Base-by-base conservation (phyloP, 1,140 invertebrate species). In the Bombus vancouverensis region DNA sequence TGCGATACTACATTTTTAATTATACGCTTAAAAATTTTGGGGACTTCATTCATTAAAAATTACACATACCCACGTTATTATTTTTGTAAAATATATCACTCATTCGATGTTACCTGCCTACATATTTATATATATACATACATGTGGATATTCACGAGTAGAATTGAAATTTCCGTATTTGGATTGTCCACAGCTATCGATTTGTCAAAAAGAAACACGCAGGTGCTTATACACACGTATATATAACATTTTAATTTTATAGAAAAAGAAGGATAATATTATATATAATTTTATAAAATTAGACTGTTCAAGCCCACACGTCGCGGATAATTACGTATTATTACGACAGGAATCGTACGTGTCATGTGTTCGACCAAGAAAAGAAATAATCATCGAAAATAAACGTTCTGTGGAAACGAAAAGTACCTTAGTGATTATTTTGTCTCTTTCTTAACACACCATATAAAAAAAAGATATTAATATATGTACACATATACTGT, bases 381-480 rank as follows among this genome's bases (percentile, higher is more conserved):
- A 87, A 86, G 89, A 87, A 92, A 90, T 92, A 90, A 89, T 78
- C 76, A 92, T 91, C 77, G 74, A 59, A 93, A 93, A 94, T 93
- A 94, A 93, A 94, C 89, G 86, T 87, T 92, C 88, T 93, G 53
- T 92, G 85, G 91, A 93, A 93, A 93, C 78, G 91, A 93, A 93
- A 92, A 77, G 88, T 92, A 92, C 91, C 89, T 93, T 93, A 93
- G 90, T 94, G 87, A 91, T 93, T 92, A 94, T 92, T 93, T 94
- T 93, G 93, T 93, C 93, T 92, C 88, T 91, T 87, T 92, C 87
- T 92, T 92, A 91, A 93, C 89, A 87, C 89, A 42, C 72, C 34
- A 87, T 70, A 78, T 18, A 84, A 53, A 57, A 62, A 62, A 28
- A 62, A n/a, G 9, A 59, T 59, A 59, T 59, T 47, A 32, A 15